These are phyloP conservation scores for Conchocele bisecta DNA, from an alignment of 2,888 invertebrate genomes.

Conservation along the genomic window DNA sequence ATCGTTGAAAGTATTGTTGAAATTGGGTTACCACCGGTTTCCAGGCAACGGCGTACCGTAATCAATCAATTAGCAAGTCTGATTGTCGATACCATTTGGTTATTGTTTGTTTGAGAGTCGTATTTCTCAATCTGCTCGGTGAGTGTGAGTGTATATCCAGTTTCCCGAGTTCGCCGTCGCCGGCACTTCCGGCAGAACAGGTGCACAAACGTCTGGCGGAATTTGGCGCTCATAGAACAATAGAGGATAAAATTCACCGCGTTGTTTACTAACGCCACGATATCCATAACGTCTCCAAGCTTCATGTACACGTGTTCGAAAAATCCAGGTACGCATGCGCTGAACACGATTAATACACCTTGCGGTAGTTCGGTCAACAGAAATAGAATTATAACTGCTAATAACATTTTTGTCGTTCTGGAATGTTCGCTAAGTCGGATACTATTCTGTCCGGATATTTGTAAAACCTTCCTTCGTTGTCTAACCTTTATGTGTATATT, in stretches of 20 bases:
- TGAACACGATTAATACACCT: constrained; percentile 88
- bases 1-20: too few species aligned
- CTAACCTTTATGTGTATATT: constrained; percentile 73
- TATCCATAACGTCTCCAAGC: constrained; percentile 91
- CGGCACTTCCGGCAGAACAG: constrained; percentile 64
- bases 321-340: constrained; percentile 89
- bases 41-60: too few species aligned
- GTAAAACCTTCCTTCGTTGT: constrained; percentile 70
- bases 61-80: too few species aligned
- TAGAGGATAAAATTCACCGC: constrained; percentile 96
- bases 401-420: constrained; percentile 93
- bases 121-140: too few species aligned
- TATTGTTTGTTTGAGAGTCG: too few species aligned
- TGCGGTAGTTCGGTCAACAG: constrained; percentile 95
- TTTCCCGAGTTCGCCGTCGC: constrained; percentile 35
- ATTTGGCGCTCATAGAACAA: constrained; percentile 96
- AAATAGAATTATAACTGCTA: constrained; percentile 93
- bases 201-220: constrained; percentile 85
- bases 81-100: too few species aligned
- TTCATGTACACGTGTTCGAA: constrained; percentile 85
- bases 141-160: too few species aligned
- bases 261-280: constrained; percentile 94
- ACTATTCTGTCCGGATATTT: constrained; percentile 71
- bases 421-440: constrained; percentile 82
- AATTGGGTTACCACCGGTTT: too few species aligned